Base-by-base conservation (phyloP, 2,113 vertebrate genomes). In the Picathartes gymnocephalus region DNA sequence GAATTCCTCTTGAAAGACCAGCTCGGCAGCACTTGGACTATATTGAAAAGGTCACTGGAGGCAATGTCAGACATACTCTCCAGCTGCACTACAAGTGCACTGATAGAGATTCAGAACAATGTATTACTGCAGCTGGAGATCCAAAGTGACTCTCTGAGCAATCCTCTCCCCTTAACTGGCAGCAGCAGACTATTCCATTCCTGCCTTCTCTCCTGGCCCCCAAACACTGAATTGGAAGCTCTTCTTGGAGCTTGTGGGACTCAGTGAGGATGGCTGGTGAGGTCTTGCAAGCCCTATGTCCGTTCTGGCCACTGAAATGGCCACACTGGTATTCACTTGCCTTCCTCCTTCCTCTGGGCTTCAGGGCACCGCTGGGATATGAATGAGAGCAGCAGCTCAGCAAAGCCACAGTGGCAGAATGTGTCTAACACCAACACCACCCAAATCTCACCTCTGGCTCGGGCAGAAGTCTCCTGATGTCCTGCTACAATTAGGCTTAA, bases 41-140 rank as follows among this genome's bases (percentile, higher is more conserved):
- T 93, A 94, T 88, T 96, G 97, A 94, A 98, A 98, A 98, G 98
- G 98, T 98, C 97, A 98, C 96, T 12, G 69, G 61, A 97, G 95
- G 96, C 96, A 90, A 91, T 96, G 97, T 97, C 97, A 98, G 97
- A 96, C 96, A 96, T 31, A 93, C 96, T 97, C 96, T 95, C 72
- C 53, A 90, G 92, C 88, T 96, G 97, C 95, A 96, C 83, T 97
- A 70, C 96, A 89, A 96, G 93, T 50, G 91, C 92, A 87, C 89
- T 24, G 62, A 88, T 80, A 85, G 94, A 86, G 69, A 89, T 80
- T 96, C 97, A 70, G 87, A 94, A 92, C 97, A 95, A 95, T 54
- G 21, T 74, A 37, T 93, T 86, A 39, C 57, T 62, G 83, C 88
- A 72, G 96, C 91, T 95, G 81, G 84, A 93, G 89, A 80, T 64